Evolutionary conservation across 2,113 vertebrate genomes (phyloP), one percentile per base, ranked within the genome.

Genomic region (Morphnarchus princeps): DNA sequence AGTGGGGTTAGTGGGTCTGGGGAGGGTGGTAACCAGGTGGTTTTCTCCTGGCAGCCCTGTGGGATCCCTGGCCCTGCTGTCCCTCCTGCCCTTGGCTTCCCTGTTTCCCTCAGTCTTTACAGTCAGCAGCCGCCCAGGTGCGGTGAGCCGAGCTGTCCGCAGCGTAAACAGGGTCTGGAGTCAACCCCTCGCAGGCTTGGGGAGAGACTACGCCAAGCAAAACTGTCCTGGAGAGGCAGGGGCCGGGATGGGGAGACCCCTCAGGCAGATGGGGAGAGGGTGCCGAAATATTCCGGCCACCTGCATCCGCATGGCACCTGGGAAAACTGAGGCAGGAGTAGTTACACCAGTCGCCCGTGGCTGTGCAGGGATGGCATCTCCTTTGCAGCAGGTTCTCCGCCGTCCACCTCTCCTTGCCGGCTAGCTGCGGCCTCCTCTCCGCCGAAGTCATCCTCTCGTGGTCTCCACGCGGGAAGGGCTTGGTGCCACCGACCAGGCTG

Each of bases 301-400:
- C 31, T 61, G 32, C 24, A 49, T 32, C 73, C 0, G 0, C 55
- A 66, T 1, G 0, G 40, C 4, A 3, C 45, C 13, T 4, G 62
- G 91, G 89, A 79, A 93, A 83, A 77, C 94, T 58, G 93, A 95
- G 93, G 90, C 94, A 95, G 38, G 58, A 90, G 52, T 0, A 3
- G 58, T 65, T 36, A 11, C 29, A 13, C 24, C 34, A 1, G 1
- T 40, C 1, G 0, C 61, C 57, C 29, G 0, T 6, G 79, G 71
- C 80, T 1, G 0, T 3, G 28, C 65, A 29, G 70, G 78, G 70
- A 4, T 7, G 16, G 65, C 47, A 6, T 8, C 55, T 90, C 85
- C 67, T 36, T 24, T 4, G 0, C 38, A 2, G 0, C 57, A 6
- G 66, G 28, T n/a, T 65, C 69, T 55, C 28, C 3, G 1, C 31